Evolutionary conservation across 2,797 vertebrate species (phyloP).

Genomic region (Peromyscus aztecus): DNA sequence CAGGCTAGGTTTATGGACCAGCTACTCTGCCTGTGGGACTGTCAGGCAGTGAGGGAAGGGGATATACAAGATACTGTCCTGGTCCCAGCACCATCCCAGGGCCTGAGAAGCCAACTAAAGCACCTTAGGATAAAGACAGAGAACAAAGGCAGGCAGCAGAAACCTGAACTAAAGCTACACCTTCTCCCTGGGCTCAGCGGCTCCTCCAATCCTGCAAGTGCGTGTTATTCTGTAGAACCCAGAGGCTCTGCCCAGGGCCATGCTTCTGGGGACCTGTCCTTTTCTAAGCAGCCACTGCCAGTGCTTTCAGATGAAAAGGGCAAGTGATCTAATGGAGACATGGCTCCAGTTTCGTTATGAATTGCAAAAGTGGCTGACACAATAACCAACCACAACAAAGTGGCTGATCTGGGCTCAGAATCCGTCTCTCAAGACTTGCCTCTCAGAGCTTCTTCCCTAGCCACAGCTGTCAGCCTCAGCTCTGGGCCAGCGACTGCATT

Average conservation of each 20-base stretch:
- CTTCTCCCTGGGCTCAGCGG: background rate
- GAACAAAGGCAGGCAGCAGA: rapidly evolving
- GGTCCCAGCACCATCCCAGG: no score
- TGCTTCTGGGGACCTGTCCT: background rate
- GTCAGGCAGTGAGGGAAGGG: background rate
- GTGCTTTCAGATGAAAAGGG: background rate
- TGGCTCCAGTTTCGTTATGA: background rate
- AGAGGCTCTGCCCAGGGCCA: background rate
- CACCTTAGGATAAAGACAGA: background rate
- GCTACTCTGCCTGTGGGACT: no score
- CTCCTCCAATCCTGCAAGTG: no score
- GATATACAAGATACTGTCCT: background rate
- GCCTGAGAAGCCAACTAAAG: background rate
- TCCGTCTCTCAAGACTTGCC: background rate
- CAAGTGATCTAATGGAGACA: background rate
- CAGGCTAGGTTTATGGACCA: background rate
- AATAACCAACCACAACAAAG: background rate
- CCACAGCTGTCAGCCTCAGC: background rate
- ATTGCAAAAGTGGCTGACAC: background rate
- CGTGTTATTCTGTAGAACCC: no score
- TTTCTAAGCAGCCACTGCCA: background rate
- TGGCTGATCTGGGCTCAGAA: no score
- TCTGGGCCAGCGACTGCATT: background rate
- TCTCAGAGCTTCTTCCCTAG: background rate
- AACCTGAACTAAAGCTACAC: background rate